Base-by-base conservation (phyloP, 1,140 invertebrate species). In the Drosophila oshimai region DNA sequence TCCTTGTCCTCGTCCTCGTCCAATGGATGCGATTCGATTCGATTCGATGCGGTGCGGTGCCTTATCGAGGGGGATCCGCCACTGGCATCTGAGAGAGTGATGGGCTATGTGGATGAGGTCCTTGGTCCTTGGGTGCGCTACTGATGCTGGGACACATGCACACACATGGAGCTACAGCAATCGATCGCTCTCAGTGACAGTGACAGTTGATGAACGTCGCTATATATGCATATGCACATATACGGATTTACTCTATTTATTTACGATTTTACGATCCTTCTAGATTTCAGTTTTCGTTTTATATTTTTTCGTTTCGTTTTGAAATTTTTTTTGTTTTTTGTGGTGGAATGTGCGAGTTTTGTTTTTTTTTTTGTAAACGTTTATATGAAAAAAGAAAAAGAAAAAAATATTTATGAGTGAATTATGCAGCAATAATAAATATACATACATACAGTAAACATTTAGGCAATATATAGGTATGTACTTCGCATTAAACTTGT, bases 381-480 rank as follows among this genome's bases (percentile, higher is more conserved):
- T 87, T 87, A 83, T 87, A 87, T 87, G 81, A 87, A 87, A 87
- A 87, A 87, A 81, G 65, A 81, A 83, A 71, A 87, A 74, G 71
- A 77, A 87, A 87, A 87, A 87, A 88, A 88, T 81, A 81, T 88
- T 77, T 77, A 87, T 87, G 81, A 87, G 83, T 87, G 81, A 87
- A 81, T 87, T 87, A 86, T 87, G 81, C 81, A 87, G 81, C 81
- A 87, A 87, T 87, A 87, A 87, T 87, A 87, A 86, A 81, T 87
- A 88, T 87, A 87, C 78, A 78, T 84, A 84, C 79, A 87, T 88
- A 88, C 77, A 86, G 61, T 86, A 88, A 87, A 86, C 81, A 87
- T 86, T 86, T 80, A 86, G 76, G 81, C 76, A 81, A 83, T 84
- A 62, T 86, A 87, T 76, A 68, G 42, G 47, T 74, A 51, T 72